Conservation (phyloP, 64 coral and sea anemone species). For the Pachyseris speciosa region DNA sequence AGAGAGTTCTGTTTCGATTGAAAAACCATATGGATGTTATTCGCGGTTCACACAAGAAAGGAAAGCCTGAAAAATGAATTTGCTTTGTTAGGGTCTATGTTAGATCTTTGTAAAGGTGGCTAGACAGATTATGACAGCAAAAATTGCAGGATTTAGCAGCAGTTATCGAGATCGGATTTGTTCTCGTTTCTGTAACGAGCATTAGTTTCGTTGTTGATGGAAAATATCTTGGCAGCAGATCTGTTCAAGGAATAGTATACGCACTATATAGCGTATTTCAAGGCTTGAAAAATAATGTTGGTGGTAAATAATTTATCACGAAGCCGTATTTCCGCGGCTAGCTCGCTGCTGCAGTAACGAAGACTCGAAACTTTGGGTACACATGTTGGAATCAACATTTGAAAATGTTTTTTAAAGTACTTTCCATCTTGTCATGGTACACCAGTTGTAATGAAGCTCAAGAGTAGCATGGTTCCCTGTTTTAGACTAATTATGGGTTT, state of each 20-base stretch:
- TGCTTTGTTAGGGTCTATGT: background rate
- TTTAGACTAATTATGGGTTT: background rate
- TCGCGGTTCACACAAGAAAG: background rate
- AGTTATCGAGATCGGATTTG: background rate
- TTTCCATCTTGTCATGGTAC: background rate
- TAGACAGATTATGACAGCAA: background rate
- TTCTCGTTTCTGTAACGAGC: background rate
- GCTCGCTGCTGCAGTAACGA: background rate
- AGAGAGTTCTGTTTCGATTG: background rate
- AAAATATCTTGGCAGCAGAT: background rate
- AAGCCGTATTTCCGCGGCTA: background rate
- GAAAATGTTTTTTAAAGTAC: background rate
- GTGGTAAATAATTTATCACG: conserved; percentile 13
- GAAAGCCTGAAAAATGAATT: background rate
- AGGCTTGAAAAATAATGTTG: background rate
- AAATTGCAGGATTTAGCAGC: background rate
- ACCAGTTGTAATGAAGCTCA: background rate
- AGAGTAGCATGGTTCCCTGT: background rate
- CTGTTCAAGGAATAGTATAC: background rate
- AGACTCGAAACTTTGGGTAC: background rate
- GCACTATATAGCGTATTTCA: background rate
- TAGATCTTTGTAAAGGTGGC: background rate
- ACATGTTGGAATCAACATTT: background rate
- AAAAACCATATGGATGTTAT: background rate
- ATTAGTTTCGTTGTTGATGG: background rate